phyloP scores from a whole-genome alignment of 2,113 vertebrate species.

The Haplochromis vanheusdeni region DNA sequence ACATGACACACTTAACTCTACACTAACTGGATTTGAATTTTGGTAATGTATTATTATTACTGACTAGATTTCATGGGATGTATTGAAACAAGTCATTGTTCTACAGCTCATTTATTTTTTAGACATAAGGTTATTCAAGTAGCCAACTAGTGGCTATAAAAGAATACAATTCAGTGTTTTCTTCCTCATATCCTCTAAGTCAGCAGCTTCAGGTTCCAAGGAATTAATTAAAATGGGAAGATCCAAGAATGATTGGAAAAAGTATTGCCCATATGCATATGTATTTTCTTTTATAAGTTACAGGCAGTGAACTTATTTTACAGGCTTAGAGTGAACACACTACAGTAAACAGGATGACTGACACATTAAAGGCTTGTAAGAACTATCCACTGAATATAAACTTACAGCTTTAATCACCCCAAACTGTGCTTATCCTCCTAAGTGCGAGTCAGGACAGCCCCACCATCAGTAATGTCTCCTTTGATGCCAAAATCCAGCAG shows the following conservation, averaged over 20 bases:
- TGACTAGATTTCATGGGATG: background rate
- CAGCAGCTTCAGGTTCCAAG: background rate
- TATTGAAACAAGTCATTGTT: background rate
- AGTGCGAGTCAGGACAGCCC: background rate
- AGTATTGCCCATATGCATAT: background rate
- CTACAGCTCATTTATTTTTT: background rate
- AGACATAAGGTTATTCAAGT: background rate
- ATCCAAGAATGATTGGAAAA: background rate
- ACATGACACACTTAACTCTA: background rate
- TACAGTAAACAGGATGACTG: background rate
- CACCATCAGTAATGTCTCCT: background rate
- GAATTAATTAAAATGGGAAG: background rate
- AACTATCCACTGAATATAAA: background rate
- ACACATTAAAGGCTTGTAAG: background rate
- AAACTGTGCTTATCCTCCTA: background rate
- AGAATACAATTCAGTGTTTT: background rate
- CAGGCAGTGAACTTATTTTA: background rate
- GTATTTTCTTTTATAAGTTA: background rate
- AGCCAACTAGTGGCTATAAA: background rate
- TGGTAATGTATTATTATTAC: background rate
- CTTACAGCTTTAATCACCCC: background rate
- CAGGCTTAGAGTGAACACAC: background rate
- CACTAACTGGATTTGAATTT: background rate
- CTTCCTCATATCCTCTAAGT: background rate
- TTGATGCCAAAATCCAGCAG: constrained; percentile 25